These are phyloP conservation scores for Lucilia sericata DNA, from an alignment of 1,140 invertebrate genomes.

Conservation along the genomic window DNA sequence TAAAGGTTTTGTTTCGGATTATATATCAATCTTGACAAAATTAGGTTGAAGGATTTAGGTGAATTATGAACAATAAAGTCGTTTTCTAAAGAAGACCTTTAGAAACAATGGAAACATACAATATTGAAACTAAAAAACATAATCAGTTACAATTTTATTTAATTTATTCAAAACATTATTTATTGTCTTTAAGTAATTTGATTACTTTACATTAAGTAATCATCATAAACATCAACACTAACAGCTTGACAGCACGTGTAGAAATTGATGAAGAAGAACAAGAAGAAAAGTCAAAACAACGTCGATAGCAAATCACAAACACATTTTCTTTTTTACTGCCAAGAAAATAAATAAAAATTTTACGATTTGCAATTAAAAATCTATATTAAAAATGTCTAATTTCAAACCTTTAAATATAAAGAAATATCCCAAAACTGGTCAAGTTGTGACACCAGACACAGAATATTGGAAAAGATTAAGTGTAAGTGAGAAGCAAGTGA, in stretches of 20 bases:
- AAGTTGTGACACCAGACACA: slow-evolving; percentile 79
- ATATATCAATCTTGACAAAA: too few species aligned
- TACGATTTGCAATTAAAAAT: too few species aligned
- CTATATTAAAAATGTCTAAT: slow-evolving; percentile 63
- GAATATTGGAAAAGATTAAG: slow-evolving; percentile 88
- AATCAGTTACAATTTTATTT: too few species aligned
- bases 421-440: slow-evolving; percentile 76
- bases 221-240: background rate
- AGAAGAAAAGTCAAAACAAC: slow-evolving; percentile 30
- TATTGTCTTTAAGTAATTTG: too few species aligned
- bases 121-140: too few species aligned
- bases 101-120: too few species aligned
- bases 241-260: slow-evolving; percentile 30
- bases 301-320: background rate
- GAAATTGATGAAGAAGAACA: background rate
- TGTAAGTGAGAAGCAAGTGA: slow-evolving; percentile 70
- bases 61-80: too few species aligned
- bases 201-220: too few species aligned
- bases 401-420: slow-evolving; percentile 83
- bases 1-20: too few species aligned
- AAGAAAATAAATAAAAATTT: slow-evolving; percentile 48
- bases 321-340: background rate
- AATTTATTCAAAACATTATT: too few species aligned
- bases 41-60: too few species aligned
- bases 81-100: too few species aligned